phyloP scores from a whole-genome alignment of 2,888 invertebrate species.

The Yponomeuta evonymella region DNA sequence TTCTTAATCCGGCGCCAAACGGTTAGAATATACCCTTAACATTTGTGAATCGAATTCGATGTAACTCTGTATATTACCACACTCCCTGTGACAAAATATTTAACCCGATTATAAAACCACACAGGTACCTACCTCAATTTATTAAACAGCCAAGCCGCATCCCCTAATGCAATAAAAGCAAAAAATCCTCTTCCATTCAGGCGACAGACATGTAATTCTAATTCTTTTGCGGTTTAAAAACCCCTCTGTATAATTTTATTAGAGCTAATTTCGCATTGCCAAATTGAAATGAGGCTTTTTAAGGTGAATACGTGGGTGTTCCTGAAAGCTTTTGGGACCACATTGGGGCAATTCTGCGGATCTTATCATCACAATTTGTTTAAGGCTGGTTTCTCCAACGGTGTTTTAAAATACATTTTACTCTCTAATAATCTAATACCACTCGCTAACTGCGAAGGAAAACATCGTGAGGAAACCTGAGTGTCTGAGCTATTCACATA shows the following conservation, averaged over 20 bases:
- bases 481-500: too few relatives aligned
- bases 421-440: neutral
- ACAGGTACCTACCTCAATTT: neutral
- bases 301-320: neutral
- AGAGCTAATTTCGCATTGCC: constrained; percentile 46
- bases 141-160: neutral
- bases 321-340: too few relatives aligned
- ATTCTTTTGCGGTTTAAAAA: constrained; percentile 32
- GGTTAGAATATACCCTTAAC: too few relatives aligned
- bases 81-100: constrained; percentile 23
- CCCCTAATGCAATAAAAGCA: neutral
- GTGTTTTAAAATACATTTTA: too few relatives aligned
- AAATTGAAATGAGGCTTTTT: constrained; percentile 45
- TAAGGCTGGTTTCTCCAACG: constrained; percentile 27
- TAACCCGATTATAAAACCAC: constrained; percentile 22
- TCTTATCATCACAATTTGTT: neutral
- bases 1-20: too few relatives aligned
- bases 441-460: too few relatives aligned
- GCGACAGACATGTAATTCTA: neutral
- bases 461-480: too few relatives aligned
- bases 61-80: too few relatives aligned
- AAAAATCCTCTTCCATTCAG: constrained; percentile 4
- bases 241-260: constrained; percentile 67
- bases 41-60: too few relatives aligned
- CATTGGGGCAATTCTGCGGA: too few relatives aligned